Evolutionary conservation across 2,888 invertebrate species (phyloP), one percentile per base, ranked within the genome.

Genomic region (Thymelicus lineola): DNA sequence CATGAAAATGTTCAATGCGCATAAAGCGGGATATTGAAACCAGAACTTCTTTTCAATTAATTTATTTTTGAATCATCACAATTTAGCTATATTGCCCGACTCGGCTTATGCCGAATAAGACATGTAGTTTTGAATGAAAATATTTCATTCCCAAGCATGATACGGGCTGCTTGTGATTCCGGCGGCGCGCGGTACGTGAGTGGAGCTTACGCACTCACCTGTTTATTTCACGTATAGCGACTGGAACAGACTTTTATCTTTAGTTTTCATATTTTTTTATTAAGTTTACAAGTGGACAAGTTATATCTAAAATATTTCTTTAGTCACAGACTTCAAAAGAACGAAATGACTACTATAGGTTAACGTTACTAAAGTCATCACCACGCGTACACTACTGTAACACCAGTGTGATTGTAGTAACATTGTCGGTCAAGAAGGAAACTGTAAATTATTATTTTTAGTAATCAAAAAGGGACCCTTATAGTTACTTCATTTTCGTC

Each of bases 201-300:
- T 73, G 76, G 75, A 80, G 82, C 81, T 84, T 84, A 85, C 88
- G 83, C 87, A 84, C 84, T 85, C 83, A 87, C 88, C 86, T 87
- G 82, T 28, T 38, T 63, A 75, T 70, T 57, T 7, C 17, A 70
- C 55, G 74, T 71, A 15, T 65, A 75, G 46, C 58, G 6, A 50
- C 74, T 75, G 59, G 77, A 76, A 72, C 10, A 60, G 57, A 36
- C 48, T 35, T 14, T 62, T 57, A n/a, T 66, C 64, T 14, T 64
- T 62, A 12, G 17, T 53, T 38, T 55, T 38, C 38, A 7, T 38
- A 38, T 9, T 9, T 36, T 36, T 6, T 36, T 36, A 36, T 36
- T 36, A 6, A 6, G 4, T 4, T 36, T 36, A 36, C 6, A 36
- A 6, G 36, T 36, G 36, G n/a, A n/a, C n/a, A n/a, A n/a, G n/a